These are phyloP conservation scores for Cottoperca gobio DNA, from an alignment of 2,797 vertebrate genomes.

Conservation along the genomic window DNA sequence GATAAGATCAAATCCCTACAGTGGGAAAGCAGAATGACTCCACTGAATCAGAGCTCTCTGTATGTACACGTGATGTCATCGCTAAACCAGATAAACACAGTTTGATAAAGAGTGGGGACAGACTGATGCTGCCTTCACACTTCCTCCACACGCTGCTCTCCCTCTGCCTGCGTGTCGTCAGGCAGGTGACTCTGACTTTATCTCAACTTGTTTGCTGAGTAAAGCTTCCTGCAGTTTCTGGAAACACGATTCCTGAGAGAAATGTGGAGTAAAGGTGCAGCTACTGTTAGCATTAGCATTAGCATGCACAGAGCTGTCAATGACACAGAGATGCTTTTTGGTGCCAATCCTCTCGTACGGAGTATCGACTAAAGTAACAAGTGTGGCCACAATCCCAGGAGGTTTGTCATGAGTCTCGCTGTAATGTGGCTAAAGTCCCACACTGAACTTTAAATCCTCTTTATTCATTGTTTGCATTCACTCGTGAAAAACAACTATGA, in stretches of 20 bases:
- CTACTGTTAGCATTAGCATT: constrained; percentile 19
- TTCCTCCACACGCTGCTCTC: not conserved
- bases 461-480: constrained; percentile 9
- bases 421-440: not conserved
- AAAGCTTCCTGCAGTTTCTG: not conserved
- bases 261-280: too few species aligned
- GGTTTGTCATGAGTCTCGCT: constrained; percentile 51
- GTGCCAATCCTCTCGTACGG: not conserved
- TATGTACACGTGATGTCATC: too few species aligned
- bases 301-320: not conserved
- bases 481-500: constrained; percentile 39
- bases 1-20: not conserved
- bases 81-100: too few species aligned
- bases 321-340: constrained; percentile 3
- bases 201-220: not conserved
- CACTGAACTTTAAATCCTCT: constrained; percentile 34
- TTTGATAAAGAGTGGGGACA: too few species aligned
- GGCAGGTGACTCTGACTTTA: not conserved
- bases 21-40: not conserved
- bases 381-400: constrained; percentile 24
- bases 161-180: not conserved
- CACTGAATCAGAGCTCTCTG: not conserved
- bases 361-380: constrained; percentile 21
- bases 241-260: not conserved
- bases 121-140: too few species aligned